Evolutionary conservation across 2,888 invertebrate genomes (phyloP).

Genomic region (Himalopsyche japonica): DNA sequence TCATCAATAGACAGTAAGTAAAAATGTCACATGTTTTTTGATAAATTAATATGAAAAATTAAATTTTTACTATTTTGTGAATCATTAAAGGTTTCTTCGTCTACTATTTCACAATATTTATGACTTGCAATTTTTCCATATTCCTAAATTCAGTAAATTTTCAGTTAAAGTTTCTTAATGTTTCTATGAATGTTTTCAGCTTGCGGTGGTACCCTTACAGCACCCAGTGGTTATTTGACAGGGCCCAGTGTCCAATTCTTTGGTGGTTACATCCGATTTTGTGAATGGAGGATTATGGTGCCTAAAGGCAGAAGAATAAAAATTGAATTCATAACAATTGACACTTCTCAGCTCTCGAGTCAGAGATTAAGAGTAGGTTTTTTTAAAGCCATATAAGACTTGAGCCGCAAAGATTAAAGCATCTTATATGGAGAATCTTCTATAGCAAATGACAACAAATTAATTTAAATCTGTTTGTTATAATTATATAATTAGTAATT

Average conservation of each 20-base stretch:
- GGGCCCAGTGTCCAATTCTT: slow-evolving; percentile 68
- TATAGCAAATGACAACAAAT: too few species aligned
- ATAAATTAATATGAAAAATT: too few species aligned
- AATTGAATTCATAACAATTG: slow-evolving; percentile 53
- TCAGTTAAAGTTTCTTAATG: too few species aligned
- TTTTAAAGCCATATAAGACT: neutral
- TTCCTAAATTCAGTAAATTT: too few species aligned
- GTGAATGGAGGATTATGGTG: slow-evolving; percentile 71
- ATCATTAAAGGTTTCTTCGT: too few species aligned
- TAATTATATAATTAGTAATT: too few species aligned
- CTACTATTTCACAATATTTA: too few species aligned
- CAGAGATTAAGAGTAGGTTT: slow-evolving; percentile 42
- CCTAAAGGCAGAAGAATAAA: slow-evolving; percentile 67
- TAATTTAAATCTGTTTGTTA: too few species aligned
- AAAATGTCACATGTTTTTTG: neutral
- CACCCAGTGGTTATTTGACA: slow-evolving; percentile 67
- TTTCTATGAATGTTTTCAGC: slow-evolving; percentile 46
- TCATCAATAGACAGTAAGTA: slow-evolving; percentile 50
- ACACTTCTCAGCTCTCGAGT: neutral
- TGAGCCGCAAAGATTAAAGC: too few species aligned
- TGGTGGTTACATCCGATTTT: slow-evolving; percentile 52
- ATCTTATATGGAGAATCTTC: too few species aligned
- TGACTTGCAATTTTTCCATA: too few species aligned
- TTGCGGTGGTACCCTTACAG: slow-evolving; percentile 70
- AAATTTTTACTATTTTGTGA: too few species aligned